Percentiles rank a stretch among this genome's conserved stretches.
Evolutionary conservation across 2,888 invertebrate species (phyloP).

Genomic region (Epinotia ramella): DNA sequence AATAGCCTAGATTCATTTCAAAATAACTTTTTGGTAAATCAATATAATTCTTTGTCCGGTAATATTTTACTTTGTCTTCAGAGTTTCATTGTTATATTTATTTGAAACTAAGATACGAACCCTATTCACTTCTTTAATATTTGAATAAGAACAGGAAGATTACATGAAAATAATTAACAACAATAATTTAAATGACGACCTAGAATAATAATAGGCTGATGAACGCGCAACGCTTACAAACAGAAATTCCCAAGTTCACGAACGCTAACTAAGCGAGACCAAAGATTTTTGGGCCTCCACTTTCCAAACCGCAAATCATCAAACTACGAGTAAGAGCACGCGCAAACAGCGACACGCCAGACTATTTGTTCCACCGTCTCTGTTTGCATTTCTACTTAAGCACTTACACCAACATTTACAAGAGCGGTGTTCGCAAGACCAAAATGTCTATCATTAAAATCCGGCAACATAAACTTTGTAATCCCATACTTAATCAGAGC

Average conservation of each 20-base stretch:
- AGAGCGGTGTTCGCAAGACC: constrained; percentile 19
- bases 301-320: constrained; percentile 24
- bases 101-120: too few species aligned
- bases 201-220: neutral
- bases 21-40: too few species aligned
- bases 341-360: constrained; percentile 32
- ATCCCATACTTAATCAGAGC: constrained; percentile 74
- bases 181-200: neutral
- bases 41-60: too few species aligned
- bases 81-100: too few species aligned
- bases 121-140: too few species aligned
- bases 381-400: constrained; percentile 39
- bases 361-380: constrained; percentile 35
- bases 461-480: constrained; percentile 56
- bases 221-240: neutral
- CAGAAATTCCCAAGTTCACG: neutral
- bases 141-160: too few species aligned
- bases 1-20: too few species aligned
- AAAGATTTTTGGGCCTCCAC: constrained; percentile 11
- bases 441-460: constrained; percentile 45
- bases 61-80: too few species aligned
- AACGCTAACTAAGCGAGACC: neutral
- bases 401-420: constrained; percentile 38
- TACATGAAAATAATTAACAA: too few species aligned
- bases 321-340: constrained; percentile 3